A percentile compares a stretch with the other conserved stretches of the same genome.
Evolutionary conservation across 2,797 vertebrate species (phyloP).

Genomic region (Falco naumanni): DNA sequence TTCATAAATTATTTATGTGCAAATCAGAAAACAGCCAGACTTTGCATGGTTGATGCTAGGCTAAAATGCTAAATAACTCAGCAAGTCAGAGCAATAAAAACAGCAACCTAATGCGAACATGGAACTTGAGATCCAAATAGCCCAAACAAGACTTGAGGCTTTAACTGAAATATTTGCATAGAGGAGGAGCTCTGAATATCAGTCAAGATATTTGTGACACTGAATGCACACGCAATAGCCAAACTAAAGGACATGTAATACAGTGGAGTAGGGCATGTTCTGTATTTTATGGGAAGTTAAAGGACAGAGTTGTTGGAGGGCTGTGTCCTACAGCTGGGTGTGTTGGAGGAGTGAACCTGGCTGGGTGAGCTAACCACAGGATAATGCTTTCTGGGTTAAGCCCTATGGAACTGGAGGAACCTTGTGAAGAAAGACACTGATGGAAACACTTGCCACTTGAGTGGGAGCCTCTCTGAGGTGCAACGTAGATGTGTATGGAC

Average conservation of each 20-base stretch:
- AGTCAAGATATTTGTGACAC: not conserved
- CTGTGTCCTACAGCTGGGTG: not conserved
- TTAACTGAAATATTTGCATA: not conserved
- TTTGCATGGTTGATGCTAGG: not conserved
- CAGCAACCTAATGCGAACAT: rapidly evolving
- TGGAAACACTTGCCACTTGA: not conserved
- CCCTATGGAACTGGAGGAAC: rapidly evolving
- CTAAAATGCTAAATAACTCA: not conserved
- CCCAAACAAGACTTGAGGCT: not conserved
- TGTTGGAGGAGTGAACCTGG: not conserved
- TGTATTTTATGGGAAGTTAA: not conserved
- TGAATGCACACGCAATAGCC: rapidly evolving
- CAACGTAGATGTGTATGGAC: rapidly evolving
- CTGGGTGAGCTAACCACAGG: not conserved
- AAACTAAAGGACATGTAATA: rapidly evolving
- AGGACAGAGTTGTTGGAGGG: too few species aligned
- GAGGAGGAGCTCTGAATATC: not conserved
- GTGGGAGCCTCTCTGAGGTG: not conserved
- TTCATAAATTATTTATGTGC: not conserved
- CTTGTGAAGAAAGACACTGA: not conserved
- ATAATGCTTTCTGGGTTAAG: not conserved
- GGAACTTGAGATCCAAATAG: not conserved
- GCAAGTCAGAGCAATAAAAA: not conserved
- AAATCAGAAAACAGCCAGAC: not conserved
- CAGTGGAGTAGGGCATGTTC: not conserved